These are phyloP conservation scores for Neoascia interrupta DNA, from an alignment of 2,888 invertebrate genomes.

Conservation along the genomic window DNA sequence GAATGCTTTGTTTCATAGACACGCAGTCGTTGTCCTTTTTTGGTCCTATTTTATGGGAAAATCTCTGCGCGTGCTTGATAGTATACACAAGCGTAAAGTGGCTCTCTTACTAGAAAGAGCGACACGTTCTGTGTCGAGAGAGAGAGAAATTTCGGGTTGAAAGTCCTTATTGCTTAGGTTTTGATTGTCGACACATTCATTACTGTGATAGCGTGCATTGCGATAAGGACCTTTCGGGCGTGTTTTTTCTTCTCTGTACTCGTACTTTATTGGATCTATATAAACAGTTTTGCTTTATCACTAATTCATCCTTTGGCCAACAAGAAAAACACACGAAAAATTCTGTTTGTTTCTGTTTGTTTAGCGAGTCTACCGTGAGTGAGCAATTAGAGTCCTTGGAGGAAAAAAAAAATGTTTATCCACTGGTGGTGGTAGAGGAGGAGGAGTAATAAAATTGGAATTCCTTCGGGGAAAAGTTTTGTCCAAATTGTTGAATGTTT, in stretches of 20 bases:
- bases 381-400: conserved; percentile 25
- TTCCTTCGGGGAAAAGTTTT: conserved; percentile 13
- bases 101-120: conserved; percentile 1
- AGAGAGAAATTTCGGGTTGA: conserved; percentile 12
- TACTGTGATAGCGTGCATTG: conserved; percentile 65
- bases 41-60: conserved; percentile 33
- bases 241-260: conserved; percentile 1
- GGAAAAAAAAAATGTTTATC: conserved; percentile 8
- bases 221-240: conserved; percentile 47
- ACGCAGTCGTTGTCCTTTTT: conserved; percentile 21
- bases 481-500: conserved; percentile 62
- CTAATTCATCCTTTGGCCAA: neutral
- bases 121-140: neutral
- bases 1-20: conserved; percentile 9
- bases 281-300: conserved; percentile 23
- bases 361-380: conserved; percentile 10
- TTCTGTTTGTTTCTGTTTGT: conserved; percentile 11
- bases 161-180: conserved; percentile 36
- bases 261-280: conserved; percentile 13
- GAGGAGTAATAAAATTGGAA: neutral
- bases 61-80: conserved; percentile 53
- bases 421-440: too few relatives aligned
- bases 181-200: conserved; percentile 48
- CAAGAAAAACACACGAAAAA: conserved; percentile 1
- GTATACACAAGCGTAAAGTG: conserved; percentile 28